These are phyloP conservation scores for Nanger granti DNA, from an alignment of 2,113 vertebrate genomes.

Conservation along the genomic window DNA sequence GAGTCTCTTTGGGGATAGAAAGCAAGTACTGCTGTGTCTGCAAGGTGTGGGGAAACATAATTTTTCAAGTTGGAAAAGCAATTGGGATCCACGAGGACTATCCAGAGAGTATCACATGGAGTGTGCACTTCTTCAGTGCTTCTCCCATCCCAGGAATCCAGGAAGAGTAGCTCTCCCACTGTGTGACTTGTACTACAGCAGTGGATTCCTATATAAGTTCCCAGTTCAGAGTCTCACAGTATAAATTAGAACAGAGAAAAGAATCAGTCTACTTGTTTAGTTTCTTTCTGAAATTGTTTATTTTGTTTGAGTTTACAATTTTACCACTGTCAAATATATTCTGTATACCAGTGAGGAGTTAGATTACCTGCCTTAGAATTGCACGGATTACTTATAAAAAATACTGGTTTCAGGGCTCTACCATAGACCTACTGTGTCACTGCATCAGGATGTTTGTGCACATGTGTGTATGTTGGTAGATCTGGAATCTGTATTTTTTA, in stretches of 20 bases:
- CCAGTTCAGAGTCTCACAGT: background rate
- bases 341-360: background rate
- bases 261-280: background rate
- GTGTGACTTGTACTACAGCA: no score
- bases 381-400: background rate
- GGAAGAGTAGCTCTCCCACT: background rate
- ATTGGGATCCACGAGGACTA: background rate
- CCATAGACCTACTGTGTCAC: background rate
- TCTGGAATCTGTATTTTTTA: background rate
- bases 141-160: background rate
- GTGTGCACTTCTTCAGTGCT: background rate
- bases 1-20: conserved; percentile 53
- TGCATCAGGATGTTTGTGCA: background rate
- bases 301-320: background rate
- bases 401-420: background rate
- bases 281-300: background rate
- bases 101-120: background rate
- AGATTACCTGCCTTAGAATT: background rate
- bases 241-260: background rate
- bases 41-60: conserved; percentile 3
- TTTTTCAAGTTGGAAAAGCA: background rate
- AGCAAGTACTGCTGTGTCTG: background rate
- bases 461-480: background rate
- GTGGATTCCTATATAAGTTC: background rate
- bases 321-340: background rate